Conservation (phyloP, 2,113 vertebrate genomes). For the Pomatorhinus ruficollis region DNA sequence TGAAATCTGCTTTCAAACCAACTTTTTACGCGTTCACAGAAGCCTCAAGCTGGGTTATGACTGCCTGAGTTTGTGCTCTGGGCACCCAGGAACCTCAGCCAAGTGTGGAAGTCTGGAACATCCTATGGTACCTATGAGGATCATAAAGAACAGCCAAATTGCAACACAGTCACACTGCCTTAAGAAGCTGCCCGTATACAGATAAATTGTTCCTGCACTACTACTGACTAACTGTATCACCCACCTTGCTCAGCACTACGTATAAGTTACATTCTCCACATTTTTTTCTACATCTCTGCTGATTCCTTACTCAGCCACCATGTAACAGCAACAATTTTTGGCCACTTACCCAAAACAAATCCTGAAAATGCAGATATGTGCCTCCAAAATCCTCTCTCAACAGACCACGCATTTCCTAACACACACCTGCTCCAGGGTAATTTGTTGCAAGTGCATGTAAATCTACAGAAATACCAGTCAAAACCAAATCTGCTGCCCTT, state of each 20-base stretch:
- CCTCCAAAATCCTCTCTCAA: not conserved
- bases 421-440: not conserved
- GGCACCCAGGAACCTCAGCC: not conserved
- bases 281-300: not conserved
- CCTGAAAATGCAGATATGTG: not conserved
- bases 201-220: not conserved
- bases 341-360: not conserved
- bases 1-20: not conserved
- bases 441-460: not conserved
- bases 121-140: too few species aligned
- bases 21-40: not conserved
- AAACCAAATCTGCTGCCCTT: not conserved
- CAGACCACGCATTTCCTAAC: not conserved
- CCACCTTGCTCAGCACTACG: not conserved
- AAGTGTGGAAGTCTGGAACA: not conserved
- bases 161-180: not conserved
- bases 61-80: not conserved
- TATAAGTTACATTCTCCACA: not conserved
- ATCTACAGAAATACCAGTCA: not conserved
- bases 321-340: not conserved
- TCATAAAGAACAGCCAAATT: not conserved
- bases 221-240: not conserved
- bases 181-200: not conserved
- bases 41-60: not conserved
- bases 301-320: not conserved